phyloP scores from a whole-genome alignment of 2,888 invertebrate species.

The Athripsodes cinereus region DNA sequence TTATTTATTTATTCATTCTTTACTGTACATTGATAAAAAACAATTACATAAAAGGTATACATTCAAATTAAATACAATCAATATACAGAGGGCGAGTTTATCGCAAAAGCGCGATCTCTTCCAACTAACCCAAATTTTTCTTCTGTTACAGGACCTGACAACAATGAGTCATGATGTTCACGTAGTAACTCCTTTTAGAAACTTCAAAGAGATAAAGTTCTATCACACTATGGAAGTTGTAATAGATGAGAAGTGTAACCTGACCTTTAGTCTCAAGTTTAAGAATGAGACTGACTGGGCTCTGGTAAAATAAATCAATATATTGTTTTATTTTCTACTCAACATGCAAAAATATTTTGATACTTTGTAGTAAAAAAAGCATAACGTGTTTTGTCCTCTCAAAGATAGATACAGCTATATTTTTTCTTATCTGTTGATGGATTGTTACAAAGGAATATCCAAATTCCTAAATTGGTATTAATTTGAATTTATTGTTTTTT shows the following conservation, averaged over 20 bases:
- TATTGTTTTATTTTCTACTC: background rate
- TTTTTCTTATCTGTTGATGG: no score
- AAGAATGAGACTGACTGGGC: conserved; percentile 49
- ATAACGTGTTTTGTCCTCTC: no score
- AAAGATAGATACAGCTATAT: no score
- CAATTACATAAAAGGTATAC: no score
- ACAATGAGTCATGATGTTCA: conserved; percentile 51
- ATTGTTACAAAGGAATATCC: no score
- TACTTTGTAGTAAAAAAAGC: no score
- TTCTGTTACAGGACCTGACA: conserved; percentile 39
- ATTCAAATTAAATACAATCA: no score
- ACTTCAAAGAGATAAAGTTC: conserved; percentile 45
- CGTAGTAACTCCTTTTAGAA: conserved; percentile 47
- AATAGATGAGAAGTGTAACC: conserved; percentile 44
- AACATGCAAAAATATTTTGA: no score
- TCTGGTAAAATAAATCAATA: conserved; percentile 38
- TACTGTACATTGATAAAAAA: no score
- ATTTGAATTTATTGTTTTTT: background rate
- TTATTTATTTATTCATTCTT: no score
- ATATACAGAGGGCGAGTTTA: no score
- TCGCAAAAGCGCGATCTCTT: no score
- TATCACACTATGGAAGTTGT: conserved; percentile 44
- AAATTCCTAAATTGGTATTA: background rate
- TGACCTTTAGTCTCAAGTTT: conserved; percentile 42
- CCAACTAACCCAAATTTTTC: background rate